Percentiles rank a stretch among this genome's conserved stretches.
Evolutionary conservation across 2,888 invertebrate species (phyloP).

Genomic region (Leptopilina syphax): DNA sequence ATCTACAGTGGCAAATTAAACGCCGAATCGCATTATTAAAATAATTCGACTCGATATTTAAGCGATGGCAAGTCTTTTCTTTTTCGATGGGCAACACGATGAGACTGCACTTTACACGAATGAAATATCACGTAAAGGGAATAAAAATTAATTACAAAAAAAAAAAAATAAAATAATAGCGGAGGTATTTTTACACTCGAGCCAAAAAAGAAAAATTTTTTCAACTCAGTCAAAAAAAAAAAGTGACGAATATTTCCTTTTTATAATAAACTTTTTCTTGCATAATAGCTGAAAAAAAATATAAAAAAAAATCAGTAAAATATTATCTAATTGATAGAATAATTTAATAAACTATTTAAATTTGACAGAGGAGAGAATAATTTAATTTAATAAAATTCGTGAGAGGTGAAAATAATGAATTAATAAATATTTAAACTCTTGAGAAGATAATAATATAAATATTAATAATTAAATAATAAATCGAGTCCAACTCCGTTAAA

Average conservation of each 20-base stretch:
- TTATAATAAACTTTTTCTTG: background rate
- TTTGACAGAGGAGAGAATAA: background rate
- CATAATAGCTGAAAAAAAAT: constrained; percentile 13
- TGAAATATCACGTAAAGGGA: constrained; percentile 25
- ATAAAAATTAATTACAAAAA: background rate
- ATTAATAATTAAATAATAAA: background rate
- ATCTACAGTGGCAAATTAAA: constrained; percentile 31
- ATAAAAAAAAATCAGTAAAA: background rate
- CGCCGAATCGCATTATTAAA: constrained; percentile 13
- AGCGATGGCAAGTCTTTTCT: constrained; percentile 2
- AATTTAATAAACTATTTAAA: background rate
- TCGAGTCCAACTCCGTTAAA: background rate
- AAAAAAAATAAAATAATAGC: constrained; percentile 5
- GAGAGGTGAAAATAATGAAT: background rate
- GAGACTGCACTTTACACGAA: constrained; percentile 34
- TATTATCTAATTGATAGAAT: constrained; percentile 4
- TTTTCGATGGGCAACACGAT: constrained; percentile 29
- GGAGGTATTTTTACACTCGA: constrained; percentile 38
- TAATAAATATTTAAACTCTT: background rate
- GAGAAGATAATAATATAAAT: background rate
- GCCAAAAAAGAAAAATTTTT: background rate
- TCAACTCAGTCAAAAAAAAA: background rate
- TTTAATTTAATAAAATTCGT: background rate
- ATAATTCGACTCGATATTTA: constrained; percentile 25
- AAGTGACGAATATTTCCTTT: constrained; percentile 17